These are phyloP conservation scores for Muscina levida DNA, from an alignment of 2,888 invertebrate genomes.

Conservation along the genomic window DNA sequence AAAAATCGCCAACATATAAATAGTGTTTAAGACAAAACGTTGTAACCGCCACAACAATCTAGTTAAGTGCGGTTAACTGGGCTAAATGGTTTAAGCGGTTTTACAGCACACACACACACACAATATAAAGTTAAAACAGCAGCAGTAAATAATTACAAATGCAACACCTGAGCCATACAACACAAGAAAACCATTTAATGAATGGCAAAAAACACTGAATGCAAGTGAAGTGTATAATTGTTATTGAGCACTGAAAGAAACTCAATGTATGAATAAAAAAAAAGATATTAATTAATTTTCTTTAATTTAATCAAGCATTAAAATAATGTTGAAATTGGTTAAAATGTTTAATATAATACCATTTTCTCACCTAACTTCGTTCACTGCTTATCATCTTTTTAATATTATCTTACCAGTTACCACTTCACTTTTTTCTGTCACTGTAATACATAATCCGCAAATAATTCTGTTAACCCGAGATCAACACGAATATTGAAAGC, in stretches of 20 bases:
- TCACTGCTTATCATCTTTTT: too few relatives aligned
- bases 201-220: background rate
- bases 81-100: slow-evolving; percentile 9
- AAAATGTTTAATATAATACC: too few relatives aligned
- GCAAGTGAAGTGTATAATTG: too few relatives aligned
- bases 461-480: background rate
- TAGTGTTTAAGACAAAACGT: slow-evolving; percentile 53
- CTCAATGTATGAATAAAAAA: too few relatives aligned
- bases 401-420: too few relatives aligned
- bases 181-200: background rate
- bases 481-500: background rate
- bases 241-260: too few relatives aligned
- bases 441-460: background rate
- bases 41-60: slow-evolving; percentile 10
- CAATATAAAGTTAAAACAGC: slow-evolving; percentile 7
- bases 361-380: too few relatives aligned
- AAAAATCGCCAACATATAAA: slow-evolving; percentile 6
- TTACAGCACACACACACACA: too few relatives aligned
- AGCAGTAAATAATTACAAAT: background rate
- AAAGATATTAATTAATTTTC: too few relatives aligned
- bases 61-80: slow-evolving; percentile 26
- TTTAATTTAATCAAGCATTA: too few relatives aligned
- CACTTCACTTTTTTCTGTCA: background rate
- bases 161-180: slow-evolving; percentile 15
- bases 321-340: too few relatives aligned